Conservation (phyloP, 2,888 invertebrate genomes). For the Drosophila macrospina region DNA sequence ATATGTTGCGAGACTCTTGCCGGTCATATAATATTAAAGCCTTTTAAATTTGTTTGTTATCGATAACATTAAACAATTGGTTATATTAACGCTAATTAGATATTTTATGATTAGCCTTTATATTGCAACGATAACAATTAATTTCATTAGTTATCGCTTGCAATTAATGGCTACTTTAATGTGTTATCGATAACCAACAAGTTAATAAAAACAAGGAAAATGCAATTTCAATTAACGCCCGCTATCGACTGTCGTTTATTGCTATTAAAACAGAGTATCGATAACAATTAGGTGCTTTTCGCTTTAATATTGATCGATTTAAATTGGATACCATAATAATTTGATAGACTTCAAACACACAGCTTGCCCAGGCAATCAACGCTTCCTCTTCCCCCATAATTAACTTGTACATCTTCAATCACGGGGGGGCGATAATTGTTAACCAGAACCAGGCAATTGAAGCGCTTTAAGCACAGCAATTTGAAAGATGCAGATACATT, state of each 20-base stretch:
- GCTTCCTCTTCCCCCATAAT: constrained; percentile 23
- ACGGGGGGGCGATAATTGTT: constrained; percentile 20
- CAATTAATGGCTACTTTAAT: background rate
- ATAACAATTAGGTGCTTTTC: background rate
- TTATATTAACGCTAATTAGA: no score
- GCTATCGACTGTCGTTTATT: background rate
- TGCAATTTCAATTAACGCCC: background rate
- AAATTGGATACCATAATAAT: constrained; percentile 1
- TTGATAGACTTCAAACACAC: constrained; percentile 6
- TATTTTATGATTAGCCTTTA: no score
- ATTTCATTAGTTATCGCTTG: no score
- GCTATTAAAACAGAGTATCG: background rate
- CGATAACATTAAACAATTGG: no score
- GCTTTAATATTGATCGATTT: background rate
- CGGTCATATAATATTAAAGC: no score
- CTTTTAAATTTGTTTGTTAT: no score
- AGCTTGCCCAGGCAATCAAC: constrained; percentile 6
- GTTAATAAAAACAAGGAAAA: background rate
- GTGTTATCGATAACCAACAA: background rate
- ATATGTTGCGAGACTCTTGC: no score
- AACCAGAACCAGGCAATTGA: constrained; percentile 25
- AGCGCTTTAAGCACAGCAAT: constrained; percentile 15
- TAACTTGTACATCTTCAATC: constrained; percentile 27
- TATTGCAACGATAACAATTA: no score
- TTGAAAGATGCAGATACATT: constrained; percentile 1